A percentile compares a stretch with the other conserved stretches of the same genome.
These are phyloP conservation scores for Synodontis membranacea DNA, from an alignment of 2,113 vertebrate genomes.

Conservation along the genomic window DNA sequence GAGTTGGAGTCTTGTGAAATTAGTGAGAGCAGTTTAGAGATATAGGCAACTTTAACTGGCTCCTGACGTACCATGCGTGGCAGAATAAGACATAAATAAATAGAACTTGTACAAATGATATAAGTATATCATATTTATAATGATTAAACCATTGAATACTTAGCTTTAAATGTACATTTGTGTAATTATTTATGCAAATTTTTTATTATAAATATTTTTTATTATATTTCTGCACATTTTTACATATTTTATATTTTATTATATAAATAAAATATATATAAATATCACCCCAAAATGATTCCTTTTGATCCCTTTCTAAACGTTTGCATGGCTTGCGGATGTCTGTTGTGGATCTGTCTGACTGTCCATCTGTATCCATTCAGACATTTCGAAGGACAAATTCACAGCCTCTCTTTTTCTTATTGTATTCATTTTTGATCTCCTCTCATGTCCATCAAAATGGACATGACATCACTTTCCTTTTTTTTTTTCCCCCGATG, in stretches of 20 bases:
- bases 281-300: neutral
- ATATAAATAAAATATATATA: too few relatives aligned
- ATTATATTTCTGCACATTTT: neutral
- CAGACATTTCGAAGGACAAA: conserved; percentile 31
- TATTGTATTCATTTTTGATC: conserved; percentile 53
- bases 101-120: neutral
- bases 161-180: neutral
- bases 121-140: neutral
- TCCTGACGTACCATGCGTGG: neutral
- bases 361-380: neutral
- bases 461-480: conserved; percentile 50
- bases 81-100: conserved; percentile 3
- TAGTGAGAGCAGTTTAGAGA: neutral
- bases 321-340: neutral
- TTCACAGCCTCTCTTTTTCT: conserved; percentile 22
- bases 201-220: too few relatives aligned
- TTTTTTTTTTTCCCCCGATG: conserved; percentile 52
- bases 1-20: neutral
- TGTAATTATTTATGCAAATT: neutral
- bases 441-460: conserved; percentile 51
- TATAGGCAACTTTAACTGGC: neutral
- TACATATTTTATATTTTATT: neutral
- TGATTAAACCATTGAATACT: neutral
- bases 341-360: neutral
- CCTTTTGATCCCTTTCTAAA: neutral